Evolutionary conservation across 2,888 invertebrate species (phyloP).

Genomic region (Drosophila mayaguana): DNA sequence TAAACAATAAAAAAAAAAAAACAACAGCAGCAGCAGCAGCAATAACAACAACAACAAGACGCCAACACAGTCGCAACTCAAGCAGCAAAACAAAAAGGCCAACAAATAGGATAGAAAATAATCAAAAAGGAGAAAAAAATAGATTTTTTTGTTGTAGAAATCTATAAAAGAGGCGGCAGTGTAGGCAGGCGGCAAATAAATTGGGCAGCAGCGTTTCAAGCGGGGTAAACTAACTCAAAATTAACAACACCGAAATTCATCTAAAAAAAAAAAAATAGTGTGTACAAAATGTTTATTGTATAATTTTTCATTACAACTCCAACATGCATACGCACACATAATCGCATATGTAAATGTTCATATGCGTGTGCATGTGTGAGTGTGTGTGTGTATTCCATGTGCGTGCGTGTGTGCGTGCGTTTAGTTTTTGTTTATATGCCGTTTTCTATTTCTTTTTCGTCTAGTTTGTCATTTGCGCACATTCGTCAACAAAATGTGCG

Average conservation of each 20-base stretch:
- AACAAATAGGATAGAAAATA: conserved; percentile 34
- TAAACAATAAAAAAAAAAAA: conserved; percentile 39
- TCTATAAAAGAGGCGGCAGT: conserved; percentile 36
- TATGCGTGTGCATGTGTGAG: conserved; percentile 17
- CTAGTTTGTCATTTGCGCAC: conserved; percentile 39
- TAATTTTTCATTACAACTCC: conserved; percentile 65
- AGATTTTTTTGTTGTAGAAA: conserved; percentile 2
- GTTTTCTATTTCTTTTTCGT: conserved; percentile 34
- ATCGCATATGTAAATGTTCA: conserved; percentile 6
- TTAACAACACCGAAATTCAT: conserved; percentile 8
- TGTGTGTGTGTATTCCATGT: conserved; percentile 20
- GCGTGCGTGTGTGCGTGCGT: conserved; percentile 42
- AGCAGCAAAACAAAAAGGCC: conserved; percentile 62
- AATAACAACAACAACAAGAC: conserved; percentile 31
- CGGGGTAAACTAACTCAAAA: conserved; percentile 37
- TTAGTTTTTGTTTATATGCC: conserved; percentile 61
- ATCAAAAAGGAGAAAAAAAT: conserved; percentile 14
- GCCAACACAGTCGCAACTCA: conserved; percentile 37
- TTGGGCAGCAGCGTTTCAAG: conserved; percentile 25
- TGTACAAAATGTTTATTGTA: conserved; percentile 71
- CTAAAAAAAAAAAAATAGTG: conserved; percentile 40
- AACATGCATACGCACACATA: conserved; percentile 16
- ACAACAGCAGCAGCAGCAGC: not conserved
- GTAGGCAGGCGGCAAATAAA: conserved; percentile 32
- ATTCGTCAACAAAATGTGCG: conserved; percentile 68